These are phyloP conservation scores for Epirrhoe tristata DNA, from an alignment of 2,888 invertebrate species.

Conservation along the genomic window DNA sequence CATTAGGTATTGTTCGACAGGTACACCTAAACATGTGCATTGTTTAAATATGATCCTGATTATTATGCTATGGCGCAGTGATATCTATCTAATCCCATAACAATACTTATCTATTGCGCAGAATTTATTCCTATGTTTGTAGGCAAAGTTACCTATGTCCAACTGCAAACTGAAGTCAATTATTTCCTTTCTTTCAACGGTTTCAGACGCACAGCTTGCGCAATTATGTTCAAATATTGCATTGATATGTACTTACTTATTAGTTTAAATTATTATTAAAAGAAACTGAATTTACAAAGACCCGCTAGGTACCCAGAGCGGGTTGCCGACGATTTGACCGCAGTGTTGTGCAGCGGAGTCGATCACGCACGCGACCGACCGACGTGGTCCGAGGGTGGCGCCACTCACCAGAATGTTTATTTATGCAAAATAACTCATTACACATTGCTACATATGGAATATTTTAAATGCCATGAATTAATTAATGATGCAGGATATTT, in stretches of 20 bases:
- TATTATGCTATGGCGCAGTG: slow-evolving; percentile 40
- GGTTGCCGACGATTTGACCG: slow-evolving; percentile 20
- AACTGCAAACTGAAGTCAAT: too few species aligned
- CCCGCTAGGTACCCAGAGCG: slow-evolving; percentile 15
- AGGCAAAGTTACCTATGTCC: not conserved
- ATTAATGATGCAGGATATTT: slow-evolving; percentile 19
- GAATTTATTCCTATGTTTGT: slow-evolving; percentile 4
- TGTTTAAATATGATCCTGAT: slow-evolving; percentile 41
- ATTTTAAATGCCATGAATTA: slow-evolving; percentile 16
- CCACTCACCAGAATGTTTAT: slow-evolving; percentile 56
- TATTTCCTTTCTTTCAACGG: too few species aligned
- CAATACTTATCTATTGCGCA: slow-evolving; percentile 31
- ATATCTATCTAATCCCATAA: slow-evolving; percentile 32
- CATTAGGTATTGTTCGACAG: slow-evolving; percentile 42
- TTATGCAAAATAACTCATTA: slow-evolving; percentile 46
- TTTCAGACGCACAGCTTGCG: too few species aligned
- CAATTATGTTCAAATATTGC: not conserved
- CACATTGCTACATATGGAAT: slow-evolving; percentile 46
- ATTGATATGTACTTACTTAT: not conserved
- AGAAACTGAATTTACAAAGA: slow-evolving; percentile 34
- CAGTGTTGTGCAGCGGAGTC: slow-evolving; percentile 32
- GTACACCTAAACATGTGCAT: slow-evolving; percentile 43
- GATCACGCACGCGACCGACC: slow-evolving; percentile 46
- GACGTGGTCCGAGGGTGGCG: slow-evolving; percentile 55
- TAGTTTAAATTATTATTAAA: too few species aligned